A percentile compares a stretch with the other conserved stretches of the same genome.
Evolutionary conservation across 2,888 invertebrate genomes (phyloP).

Genomic region (Luffia ferchaultella): DNA sequence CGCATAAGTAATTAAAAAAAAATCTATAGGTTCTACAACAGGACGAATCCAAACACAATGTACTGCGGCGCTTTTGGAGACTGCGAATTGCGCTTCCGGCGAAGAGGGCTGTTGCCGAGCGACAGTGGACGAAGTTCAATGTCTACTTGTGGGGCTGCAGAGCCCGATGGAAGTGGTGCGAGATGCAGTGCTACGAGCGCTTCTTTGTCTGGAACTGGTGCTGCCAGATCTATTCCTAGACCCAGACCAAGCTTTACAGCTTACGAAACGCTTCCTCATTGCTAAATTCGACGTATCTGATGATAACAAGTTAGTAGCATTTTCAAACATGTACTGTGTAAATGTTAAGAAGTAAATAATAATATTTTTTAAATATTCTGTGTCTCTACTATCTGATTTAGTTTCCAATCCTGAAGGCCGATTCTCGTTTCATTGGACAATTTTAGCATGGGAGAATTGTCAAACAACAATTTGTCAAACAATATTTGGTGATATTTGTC

Average conservation of each 20-base stretch:
- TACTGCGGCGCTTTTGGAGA: constrained; percentile 80
- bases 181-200: constrained; percentile 80
- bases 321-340: too few species aligned
- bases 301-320: constrained; percentile 68
- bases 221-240: constrained; percentile 70
- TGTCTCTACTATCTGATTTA: too few species aligned
- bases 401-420: too few species aligned
- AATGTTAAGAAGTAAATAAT: too few species aligned
- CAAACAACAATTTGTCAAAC: too few species aligned
- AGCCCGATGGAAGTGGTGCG: constrained; percentile 75
- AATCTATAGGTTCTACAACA: constrained; percentile 57
- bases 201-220: constrained; percentile 76
- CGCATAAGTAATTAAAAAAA: not conserved
- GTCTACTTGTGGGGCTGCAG: constrained; percentile 80
- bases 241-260: constrained; percentile 62
- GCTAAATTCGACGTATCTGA: constrained; percentile 82
- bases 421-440: too few species aligned
- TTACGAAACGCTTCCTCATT: constrained; percentile 82
- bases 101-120: constrained; percentile 69
- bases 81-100: constrained; percentile 78
- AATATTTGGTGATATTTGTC: too few species aligned
- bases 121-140: constrained; percentile 74
- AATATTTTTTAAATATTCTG: too few species aligned
- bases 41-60: constrained; percentile 82
- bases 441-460: too few species aligned